Percentiles rank a stretch among this genome's conserved stretches.
phyloP scores from a whole-genome alignment of 2,113 vertebrate genomes.

The Cephalopholis sonnerati region DNA sequence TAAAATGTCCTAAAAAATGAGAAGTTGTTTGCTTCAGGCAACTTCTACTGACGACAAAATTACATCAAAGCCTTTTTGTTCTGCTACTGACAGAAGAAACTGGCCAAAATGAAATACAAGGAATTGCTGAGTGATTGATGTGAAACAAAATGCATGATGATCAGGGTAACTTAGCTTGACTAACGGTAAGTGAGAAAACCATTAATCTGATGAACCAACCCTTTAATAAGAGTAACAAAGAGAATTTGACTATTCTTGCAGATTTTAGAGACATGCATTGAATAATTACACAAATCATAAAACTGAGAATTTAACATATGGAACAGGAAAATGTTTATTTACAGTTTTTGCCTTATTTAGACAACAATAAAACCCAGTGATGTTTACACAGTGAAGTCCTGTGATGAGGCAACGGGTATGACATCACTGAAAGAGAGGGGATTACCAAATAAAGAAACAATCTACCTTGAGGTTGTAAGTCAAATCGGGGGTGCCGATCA shows the following conservation, averaged over 20 bases:
- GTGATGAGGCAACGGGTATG: slow-evolving; percentile 29
- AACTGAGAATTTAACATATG: not conserved
- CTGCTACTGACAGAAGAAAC: too few species aligned
- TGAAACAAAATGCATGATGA: not conserved
- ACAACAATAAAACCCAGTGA: slow-evolving; percentile 1
- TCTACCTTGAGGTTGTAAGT: slow-evolving; percentile 91
- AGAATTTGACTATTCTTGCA: not conserved
- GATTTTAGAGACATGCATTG: too few species aligned
- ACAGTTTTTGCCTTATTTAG: slow-evolving; percentile 21
- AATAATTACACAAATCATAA: not conserved
- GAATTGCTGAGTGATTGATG: not conserved
- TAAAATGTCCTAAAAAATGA: not conserved
- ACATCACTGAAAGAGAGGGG: slow-evolving; percentile 12
- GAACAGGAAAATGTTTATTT: not conserved
- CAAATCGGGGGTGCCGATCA: slow-evolving; percentile 91
- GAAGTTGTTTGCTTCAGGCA: not conserved
- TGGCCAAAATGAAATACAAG: too few species aligned
- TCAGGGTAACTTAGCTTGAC: not conserved
- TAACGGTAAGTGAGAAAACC: too few species aligned
- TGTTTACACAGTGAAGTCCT: slow-evolving; percentile 32
- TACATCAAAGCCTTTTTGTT: not conserved
- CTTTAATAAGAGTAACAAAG: not conserved
- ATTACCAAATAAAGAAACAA: slow-evolving; percentile 32
- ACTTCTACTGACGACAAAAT: not conserved
- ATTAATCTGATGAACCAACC: not conserved